These are phyloP conservation scores for Diachrysia chrysitis DNA, from an alignment of 2,888 invertebrate species.

Conservation along the genomic window DNA sequence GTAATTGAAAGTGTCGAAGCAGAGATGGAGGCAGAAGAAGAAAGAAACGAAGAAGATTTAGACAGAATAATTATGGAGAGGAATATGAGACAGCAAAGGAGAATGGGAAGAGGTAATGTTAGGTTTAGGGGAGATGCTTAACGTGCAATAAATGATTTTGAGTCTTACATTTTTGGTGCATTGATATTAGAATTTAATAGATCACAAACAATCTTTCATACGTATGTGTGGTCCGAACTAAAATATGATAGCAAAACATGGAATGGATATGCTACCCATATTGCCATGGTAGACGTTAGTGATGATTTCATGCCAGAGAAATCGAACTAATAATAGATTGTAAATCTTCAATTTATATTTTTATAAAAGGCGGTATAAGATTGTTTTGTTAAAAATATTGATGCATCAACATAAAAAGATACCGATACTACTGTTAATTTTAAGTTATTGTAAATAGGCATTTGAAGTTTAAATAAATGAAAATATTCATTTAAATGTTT, in stretches of 20 bases:
- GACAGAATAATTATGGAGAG: slow-evolving; percentile 76
- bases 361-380: no score
- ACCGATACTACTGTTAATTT: neutral
- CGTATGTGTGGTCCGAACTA: no score
- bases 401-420: slow-evolving; percentile 7
- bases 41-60: slow-evolving; percentile 54
- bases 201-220: no score
- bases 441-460: slow-evolving; percentile 50
- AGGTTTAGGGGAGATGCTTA: slow-evolving; percentile 73
- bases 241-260: no score
- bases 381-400: neutral
- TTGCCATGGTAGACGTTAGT: no score
- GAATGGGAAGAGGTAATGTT: slow-evolving; percentile 70
- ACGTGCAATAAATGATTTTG: slow-evolving; percentile 10
- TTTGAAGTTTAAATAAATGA: slow-evolving; percentile 31
- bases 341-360: neutral
- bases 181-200: neutral
- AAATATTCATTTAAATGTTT: slow-evolving; percentile 10
- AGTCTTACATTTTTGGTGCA: slow-evolving; percentile 21
- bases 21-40: slow-evolving; percentile 28
- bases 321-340: neutral
- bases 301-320: no score
- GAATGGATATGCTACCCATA: no score
- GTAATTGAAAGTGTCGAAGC: slow-evolving; percentile 50
- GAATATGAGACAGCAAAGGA: slow-evolving; percentile 69